These are phyloP conservation scores for Neosilurus mollespiculum DNA, from an alignment of 2,797 vertebrate species.

Conservation along the genomic window DNA sequence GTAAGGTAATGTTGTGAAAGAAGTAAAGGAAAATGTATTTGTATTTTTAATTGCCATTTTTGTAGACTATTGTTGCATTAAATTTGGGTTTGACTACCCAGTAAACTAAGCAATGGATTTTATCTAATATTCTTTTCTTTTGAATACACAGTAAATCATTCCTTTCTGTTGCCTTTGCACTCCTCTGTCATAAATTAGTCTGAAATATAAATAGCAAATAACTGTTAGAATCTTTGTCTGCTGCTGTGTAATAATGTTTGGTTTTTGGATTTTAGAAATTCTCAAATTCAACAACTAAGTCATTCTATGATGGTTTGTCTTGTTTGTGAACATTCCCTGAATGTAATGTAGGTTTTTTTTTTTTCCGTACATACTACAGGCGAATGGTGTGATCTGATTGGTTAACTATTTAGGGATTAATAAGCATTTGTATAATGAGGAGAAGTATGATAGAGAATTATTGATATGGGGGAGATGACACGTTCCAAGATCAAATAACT, in stretches of 20 bases:
- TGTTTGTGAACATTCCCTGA: not conserved
- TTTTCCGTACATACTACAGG: too few relatives aligned
- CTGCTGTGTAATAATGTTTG: not conserved
- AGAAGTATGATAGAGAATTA: too few relatives aligned
- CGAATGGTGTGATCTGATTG: too few relatives aligned
- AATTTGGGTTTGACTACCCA: constrained; percentile 39
- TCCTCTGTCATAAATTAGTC: not conserved
- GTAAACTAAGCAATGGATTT: constrained; percentile 22
- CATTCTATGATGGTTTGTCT: not conserved
- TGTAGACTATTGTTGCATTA: constrained; percentile 48
- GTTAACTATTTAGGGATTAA: too few relatives aligned
- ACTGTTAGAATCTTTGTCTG: not conserved
- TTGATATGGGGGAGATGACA: too few relatives aligned
- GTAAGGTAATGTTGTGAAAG: constrained; percentile 44
- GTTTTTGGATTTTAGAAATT: not conserved
- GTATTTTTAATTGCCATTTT: constrained; percentile 47
- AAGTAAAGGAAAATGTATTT: constrained; percentile 55
- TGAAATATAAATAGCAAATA: not conserved
- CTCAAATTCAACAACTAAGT: not conserved
- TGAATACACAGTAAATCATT: not conserved
- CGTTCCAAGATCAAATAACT: too few relatives aligned
- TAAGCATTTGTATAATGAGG: too few relatives aligned
- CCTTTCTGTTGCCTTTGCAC: not conserved
- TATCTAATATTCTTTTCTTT: not conserved
- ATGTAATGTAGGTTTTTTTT: not conserved